A percentile compares a stretch with the other conserved stretches of the same genome.
Conservation (phyloP, 2,113 vertebrate genomes). For the Python bivittatus region DNA sequence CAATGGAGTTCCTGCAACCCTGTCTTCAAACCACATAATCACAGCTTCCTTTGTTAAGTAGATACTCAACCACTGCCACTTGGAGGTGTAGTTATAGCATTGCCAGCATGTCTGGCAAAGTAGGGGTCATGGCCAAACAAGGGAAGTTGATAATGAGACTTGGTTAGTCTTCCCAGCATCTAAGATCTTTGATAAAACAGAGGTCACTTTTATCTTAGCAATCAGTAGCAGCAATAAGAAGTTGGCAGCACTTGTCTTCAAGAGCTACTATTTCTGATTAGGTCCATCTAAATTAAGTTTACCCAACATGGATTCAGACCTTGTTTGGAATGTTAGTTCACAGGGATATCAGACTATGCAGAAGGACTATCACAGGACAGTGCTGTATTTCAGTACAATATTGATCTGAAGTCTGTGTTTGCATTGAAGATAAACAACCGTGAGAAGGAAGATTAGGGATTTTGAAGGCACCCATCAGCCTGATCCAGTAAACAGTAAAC, state of each 20-base stretch:
- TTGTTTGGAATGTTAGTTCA: not conserved
- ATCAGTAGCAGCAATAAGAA: not conserved
- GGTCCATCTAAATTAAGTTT: not conserved
- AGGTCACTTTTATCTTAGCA: not conserved
- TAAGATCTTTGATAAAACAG: not conserved
- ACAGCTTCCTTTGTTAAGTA: not conserved
- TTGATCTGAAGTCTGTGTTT: no score
- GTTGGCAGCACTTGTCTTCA: not conserved
- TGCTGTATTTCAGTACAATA: no score
- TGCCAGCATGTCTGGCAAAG: not conserved
- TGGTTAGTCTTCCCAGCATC: not conserved
- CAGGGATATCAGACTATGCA: no score
- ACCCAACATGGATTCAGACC: not conserved
- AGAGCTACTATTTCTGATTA: not conserved
- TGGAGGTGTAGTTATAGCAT: not conserved
- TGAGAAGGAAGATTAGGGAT: no score
- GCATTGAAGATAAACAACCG: no score
- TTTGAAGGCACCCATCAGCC: no score
- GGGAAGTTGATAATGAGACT: not conserved
- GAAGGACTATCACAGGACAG: no score
- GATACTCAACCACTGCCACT: not conserved
- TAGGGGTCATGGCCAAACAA: not conserved
- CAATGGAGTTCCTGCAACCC: not conserved
- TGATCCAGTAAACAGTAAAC: no score
- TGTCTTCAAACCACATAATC: slow-evolving; percentile 1